Percentiles rank a stretch among this genome's conserved stretches.
Conservation (phyloP, 2,888 invertebrate genomes). For the Leptopilina drosophilae region DNA sequence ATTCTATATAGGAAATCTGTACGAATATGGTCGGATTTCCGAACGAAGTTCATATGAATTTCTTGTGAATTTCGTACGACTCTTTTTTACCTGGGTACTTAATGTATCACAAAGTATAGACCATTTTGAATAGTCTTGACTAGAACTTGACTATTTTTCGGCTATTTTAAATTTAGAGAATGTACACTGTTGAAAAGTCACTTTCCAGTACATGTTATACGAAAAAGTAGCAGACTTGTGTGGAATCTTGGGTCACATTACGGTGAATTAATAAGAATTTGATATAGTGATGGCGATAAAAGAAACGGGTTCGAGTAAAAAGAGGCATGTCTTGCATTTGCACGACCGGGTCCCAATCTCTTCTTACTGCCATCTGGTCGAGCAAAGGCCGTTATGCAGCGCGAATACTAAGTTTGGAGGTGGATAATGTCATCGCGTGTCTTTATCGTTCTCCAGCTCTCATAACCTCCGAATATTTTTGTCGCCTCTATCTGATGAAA, state of each 20-base stretch:
- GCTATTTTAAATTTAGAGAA: no score
- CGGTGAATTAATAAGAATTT: constrained; percentile 31
- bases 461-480: constrained; percentile 73
- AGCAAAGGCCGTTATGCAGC: constrained; percentile 50
- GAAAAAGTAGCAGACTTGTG: background rate
- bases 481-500: constrained; percentile 70
- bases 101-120: no score
- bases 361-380: constrained; percentile 52
- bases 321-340: constrained; percentile 35
- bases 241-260: constrained; percentile 28
- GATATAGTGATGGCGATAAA: constrained; percentile 30
- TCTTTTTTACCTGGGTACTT: no score
- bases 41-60: no score
- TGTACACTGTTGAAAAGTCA: background rate
- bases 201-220: background rate
- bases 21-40: no score
- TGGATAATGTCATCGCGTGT: constrained; percentile 63
- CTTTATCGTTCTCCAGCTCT: constrained; percentile 65
- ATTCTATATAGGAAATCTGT: no score
- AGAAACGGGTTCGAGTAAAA: constrained; percentile 40
- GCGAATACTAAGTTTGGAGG: constrained; percentile 53
- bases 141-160: no score
- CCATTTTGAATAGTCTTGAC: no score
- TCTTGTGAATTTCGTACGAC: no score
- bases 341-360: constrained; percentile 30